A percentile compares a stretch with the other conserved stretches of the same genome.
Evolutionary conservation across 2,888 invertebrate species (phyloP).

Genomic region (Melanostoma scalare): DNA sequence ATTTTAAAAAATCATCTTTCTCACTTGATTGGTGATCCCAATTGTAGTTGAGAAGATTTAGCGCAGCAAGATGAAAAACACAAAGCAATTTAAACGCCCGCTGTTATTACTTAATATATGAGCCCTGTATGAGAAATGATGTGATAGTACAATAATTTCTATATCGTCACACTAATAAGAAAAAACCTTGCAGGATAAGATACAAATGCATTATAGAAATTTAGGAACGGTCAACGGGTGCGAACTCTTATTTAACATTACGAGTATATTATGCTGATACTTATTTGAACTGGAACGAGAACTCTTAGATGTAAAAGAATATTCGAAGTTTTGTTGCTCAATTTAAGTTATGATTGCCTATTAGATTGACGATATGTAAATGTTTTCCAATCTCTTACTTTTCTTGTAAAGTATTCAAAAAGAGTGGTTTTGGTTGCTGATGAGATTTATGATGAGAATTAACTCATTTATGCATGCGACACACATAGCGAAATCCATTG

Average conservation of each 20-base stretch:
- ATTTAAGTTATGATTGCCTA: not conserved
- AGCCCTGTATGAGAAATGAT: slow-evolving; percentile 31
- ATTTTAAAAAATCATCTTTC: slow-evolving; percentile 24
- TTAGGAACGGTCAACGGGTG: not conserved
- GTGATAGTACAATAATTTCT: slow-evolving; percentile 5
- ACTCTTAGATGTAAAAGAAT: not conserved
- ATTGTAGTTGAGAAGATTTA: slow-evolving; percentile 19
- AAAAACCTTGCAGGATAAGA: not conserved
- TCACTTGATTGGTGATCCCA: slow-evolving; percentile 20
- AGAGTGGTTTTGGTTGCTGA: slow-evolving; percentile 13
- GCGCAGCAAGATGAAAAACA: slow-evolving; percentile 28
- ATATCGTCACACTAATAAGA: slow-evolving; percentile 31
- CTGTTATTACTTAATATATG: slow-evolving; percentile 26
- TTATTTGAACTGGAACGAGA: slow-evolving; percentile 10
- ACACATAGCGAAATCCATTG: slow-evolving; percentile 9
- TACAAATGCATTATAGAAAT: too few species aligned
- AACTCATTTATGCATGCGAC: slow-evolving; percentile 21
- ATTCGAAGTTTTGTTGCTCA: not conserved
- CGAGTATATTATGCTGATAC: not conserved
- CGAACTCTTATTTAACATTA: not conserved
- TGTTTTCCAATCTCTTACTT: slow-evolving; percentile 1
- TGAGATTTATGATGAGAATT: slow-evolving; percentile 10
- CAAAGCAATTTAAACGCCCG: slow-evolving; percentile 36
- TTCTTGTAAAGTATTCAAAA: slow-evolving; percentile 16
- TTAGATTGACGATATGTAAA: slow-evolving; percentile 32